phyloP scores from a whole-genome alignment of 2,113 vertebrate genomes.

The Anoura caudifer region DNA sequence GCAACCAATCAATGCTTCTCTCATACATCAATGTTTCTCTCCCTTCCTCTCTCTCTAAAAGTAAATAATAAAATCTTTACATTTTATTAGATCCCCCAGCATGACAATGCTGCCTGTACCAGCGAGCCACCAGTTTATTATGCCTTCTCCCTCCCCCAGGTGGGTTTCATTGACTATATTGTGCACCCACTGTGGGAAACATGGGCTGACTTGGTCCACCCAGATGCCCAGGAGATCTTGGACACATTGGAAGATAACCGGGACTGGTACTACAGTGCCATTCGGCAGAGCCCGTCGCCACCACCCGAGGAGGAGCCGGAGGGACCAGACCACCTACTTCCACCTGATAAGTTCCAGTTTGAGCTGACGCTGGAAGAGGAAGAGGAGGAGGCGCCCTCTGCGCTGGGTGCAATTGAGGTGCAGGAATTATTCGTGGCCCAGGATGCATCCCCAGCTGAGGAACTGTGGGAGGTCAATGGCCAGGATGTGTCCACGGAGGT shows the following conservation, averaged over 20 bases:
- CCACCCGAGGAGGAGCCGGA: constrained; percentile 74
- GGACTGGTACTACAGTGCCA: constrained; percentile 95
- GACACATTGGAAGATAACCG: constrained; percentile 94
- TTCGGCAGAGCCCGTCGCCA: constrained; percentile 91
- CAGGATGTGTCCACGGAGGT: constrained; percentile 40
- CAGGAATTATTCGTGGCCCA: constrained; percentile 37
- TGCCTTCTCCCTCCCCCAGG: constrained; percentile 74
- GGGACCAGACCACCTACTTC: neutral
- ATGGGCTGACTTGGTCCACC: constrained; percentile 94
- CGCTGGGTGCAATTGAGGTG: neutral
- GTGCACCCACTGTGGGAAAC: constrained; percentile 96
- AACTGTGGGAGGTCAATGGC: constrained; percentile 79
- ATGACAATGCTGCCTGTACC: too few relatives aligned
- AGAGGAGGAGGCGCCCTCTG: constrained; percentile 79
- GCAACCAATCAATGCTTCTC: too few relatives aligned
- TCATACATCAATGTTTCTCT: too few relatives aligned
- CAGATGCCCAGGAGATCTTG: constrained; percentile 93
- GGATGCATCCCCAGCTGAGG: constrained; percentile 85
- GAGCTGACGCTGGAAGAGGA: constrained; percentile 92
- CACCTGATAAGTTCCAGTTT: constrained; percentile 94
- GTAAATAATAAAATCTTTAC: neutral
- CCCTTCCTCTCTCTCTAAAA: too few relatives aligned
- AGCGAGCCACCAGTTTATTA: fast-evolving
- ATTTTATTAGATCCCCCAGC: neutral
- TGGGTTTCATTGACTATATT: constrained; percentile 96